A percentile compares a stretch with the other conserved stretches of the same genome.
phyloP scores from a whole-genome alignment of 1,140 invertebrate species.

The Trinorchestia longiramus region DNA sequence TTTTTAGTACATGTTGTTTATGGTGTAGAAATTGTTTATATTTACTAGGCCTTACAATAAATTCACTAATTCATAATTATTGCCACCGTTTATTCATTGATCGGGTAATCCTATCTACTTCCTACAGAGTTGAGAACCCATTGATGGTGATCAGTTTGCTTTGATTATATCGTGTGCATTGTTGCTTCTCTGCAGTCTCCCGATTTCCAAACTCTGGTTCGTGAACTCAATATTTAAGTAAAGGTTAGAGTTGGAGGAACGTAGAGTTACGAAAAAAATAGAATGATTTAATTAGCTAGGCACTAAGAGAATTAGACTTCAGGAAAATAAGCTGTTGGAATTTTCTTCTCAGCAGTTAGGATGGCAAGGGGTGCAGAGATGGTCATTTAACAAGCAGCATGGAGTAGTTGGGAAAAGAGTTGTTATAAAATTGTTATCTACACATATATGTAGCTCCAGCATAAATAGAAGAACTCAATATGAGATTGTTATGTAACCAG shows the following conservation, averaged over 20 bases:
- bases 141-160: not conserved
- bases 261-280: not conserved
- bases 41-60: not conserved
- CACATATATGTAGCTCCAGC: too few relatives aligned
- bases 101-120: constrained; percentile 35
- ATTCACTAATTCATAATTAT: not conserved
- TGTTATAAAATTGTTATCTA: too few relatives aligned
- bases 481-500: not conserved
- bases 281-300: too few relatives aligned
- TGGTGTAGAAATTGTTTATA: not conserved
- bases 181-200: not conserved
- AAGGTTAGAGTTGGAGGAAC: too few relatives aligned
- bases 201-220: not conserved
- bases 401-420: not conserved
- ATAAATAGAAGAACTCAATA: not conserved
- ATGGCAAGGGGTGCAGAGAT: not conserved
- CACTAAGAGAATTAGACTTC: too few relatives aligned
- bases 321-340: too few relatives aligned
- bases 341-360: too few relatives aligned
- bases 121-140: not conserved
- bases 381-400: not conserved
- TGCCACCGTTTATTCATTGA: not conserved
- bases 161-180: not conserved
- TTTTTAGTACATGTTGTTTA: not conserved
- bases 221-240: not conserved